These are phyloP conservation scores for Piprites chloris DNA, from an alignment of 2,113 vertebrate species.

Conservation along the genomic window DNA sequence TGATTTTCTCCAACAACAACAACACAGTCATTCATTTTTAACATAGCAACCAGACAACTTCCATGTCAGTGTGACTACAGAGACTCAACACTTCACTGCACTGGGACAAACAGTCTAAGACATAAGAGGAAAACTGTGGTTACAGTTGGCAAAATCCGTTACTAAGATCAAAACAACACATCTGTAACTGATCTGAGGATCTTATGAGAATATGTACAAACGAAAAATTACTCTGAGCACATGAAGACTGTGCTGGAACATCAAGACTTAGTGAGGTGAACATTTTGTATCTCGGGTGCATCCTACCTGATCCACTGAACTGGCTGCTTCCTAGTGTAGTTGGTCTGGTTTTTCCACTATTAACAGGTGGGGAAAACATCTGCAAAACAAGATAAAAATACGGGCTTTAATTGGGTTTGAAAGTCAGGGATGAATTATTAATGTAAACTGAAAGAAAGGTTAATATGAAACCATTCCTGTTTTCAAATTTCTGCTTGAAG, in stretches of 20 bases:
- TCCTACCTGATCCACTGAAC: slow-evolving; percentile 96
- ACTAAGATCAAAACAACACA: neutral
- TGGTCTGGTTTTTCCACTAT: slow-evolving; percentile 94
- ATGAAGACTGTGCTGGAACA: neutral
- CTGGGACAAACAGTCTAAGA: neutral
- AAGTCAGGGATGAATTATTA: neutral
- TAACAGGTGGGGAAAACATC: slow-evolving; percentile 99
- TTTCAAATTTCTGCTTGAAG: neutral
- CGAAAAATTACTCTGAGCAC: neutral
- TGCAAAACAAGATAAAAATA: slow-evolving; percentile 68
- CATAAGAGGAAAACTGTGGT: neutral
- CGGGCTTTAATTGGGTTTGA: neutral
- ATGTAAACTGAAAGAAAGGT: neutral
- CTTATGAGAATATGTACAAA: neutral
- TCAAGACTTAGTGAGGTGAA: neutral
- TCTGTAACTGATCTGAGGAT: neutral
- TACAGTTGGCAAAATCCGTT: neutral
- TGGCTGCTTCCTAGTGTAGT: slow-evolving; percentile 97
- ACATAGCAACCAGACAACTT: neutral
- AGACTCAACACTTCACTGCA: neutral
- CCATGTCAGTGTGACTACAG: neutral
- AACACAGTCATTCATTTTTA: neutral
- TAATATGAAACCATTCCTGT: neutral
- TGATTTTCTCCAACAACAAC: neutral
- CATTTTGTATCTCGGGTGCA: neutral